phyloP scores from a whole-genome alignment of 2,797 vertebrate species.

The Brachyalestes nurse region DNA sequence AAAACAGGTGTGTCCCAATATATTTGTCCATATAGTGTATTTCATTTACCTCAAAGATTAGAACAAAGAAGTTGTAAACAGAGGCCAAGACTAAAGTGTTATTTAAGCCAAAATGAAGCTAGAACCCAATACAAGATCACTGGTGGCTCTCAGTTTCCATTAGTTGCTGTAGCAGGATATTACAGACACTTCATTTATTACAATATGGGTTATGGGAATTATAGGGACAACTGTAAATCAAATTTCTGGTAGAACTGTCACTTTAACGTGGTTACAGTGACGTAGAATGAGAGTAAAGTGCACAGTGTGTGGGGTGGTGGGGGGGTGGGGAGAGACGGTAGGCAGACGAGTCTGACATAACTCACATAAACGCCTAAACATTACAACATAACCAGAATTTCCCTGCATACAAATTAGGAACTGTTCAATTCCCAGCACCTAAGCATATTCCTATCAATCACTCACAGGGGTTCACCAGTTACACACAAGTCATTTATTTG shows the following conservation, averaged over 20 bases:
- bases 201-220: not conserved
- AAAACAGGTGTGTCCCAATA: no score
- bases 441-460: conserved; percentile 8
- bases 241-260: not conserved
- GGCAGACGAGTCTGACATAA: conserved; percentile 19
- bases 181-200: not conserved
- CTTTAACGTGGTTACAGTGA: not conserved
- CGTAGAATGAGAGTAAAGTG: not conserved
- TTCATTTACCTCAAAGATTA: no score
- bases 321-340: no score
- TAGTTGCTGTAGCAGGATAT: not conserved
- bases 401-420: conserved; percentile 26
- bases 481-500: not conserved
- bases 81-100: no score
- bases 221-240: not conserved
- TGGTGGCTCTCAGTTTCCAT: no score
- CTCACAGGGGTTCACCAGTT: not conserved
- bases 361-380: conserved; percentile 11
- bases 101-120: no score
- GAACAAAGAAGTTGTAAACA: no score
- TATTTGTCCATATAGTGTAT: no score
- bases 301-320: conserved; percentile 24
- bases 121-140: no score
- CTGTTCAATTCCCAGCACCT: conserved; percentile 31
- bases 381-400: conserved; percentile 27